Evolutionary conservation across 2,797 vertebrate species (phyloP), one percentile per base, ranked within the genome.

Genomic region (Diplodus sargus): DNA sequence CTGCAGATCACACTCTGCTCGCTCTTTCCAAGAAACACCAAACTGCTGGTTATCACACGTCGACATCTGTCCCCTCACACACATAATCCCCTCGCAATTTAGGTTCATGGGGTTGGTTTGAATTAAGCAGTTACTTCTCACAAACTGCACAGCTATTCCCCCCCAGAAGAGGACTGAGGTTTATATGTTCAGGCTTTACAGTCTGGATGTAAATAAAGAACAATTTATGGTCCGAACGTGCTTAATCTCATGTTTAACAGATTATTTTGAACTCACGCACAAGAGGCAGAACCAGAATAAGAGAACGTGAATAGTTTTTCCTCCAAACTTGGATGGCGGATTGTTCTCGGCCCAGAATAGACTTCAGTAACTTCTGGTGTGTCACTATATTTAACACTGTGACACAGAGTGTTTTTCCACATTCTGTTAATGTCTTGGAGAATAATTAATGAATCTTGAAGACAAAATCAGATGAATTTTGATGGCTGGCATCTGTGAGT

Each of bases 71-170:
- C 42, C 56, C 60, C 11, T 34, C 20, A 22, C 54, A 14, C 43
- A 52, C 45, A 5, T 60, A 80, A 81, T 72, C 47, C 59, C 18
- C 10, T 56, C 56, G 43, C 58, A 79, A 59, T 0, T 82, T 70
- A 39, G 30, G 8, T 34, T 65, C 39, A 54, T n/a, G 15, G 28
- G 74, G 62, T 62, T n/a, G 14, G 42, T 60, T 39, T 78, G 28
- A 74, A 84, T 77, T 67, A 70, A 58, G 56, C 43, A 39, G n/a
- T 66, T 22, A 45, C 25, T 11, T 75, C 17, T 54, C 28, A 61
- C 70, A 23, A 58, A 70, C 56, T 52, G 45, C 54, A 25, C 56
- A 42, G 53, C n/a, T 18, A 0, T 48, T 54, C 10, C 2, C 39
- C 14, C 11, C 17, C 12, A 0, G 39, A 61, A 47, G 25, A 56